Conservation (phyloP, 2,797 vertebrate species). For the Mus minutoides region DNA sequence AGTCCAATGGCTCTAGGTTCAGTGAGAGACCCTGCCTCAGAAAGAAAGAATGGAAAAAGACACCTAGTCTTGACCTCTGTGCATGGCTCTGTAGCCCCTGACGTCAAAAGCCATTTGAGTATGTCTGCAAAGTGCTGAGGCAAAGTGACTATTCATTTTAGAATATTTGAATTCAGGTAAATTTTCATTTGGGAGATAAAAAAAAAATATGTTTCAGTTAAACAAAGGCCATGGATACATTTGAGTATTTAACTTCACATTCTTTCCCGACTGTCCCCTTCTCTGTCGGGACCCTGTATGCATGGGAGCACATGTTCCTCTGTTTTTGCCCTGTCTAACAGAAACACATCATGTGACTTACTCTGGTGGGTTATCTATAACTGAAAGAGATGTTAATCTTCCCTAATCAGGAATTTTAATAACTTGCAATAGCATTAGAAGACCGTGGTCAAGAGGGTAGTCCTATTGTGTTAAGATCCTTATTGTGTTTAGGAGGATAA, state of each 20-base stretch:
- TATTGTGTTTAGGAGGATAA: background rate
- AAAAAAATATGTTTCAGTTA: slow-evolving; percentile 18
- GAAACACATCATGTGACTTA: background rate
- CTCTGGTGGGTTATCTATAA: background rate
- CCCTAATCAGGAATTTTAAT: background rate
- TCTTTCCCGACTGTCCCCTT: background rate
- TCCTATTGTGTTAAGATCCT: background rate
- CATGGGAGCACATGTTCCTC: too few species aligned
- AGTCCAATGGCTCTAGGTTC: background rate
- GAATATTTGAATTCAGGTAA: slow-evolving; percentile 1
- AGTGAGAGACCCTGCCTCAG: background rate
- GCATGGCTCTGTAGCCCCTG: background rate
- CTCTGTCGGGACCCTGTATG: background rate
- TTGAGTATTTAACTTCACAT: background rate
- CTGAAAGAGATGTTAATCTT: background rate
- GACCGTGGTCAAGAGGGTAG: background rate
- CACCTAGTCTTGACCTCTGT: background rate
- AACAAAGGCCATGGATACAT: background rate
- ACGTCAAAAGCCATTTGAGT: background rate
- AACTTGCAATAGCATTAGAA: background rate
- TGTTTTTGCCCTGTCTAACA: background rate
- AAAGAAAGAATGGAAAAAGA: background rate
- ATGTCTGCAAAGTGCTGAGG: background rate
- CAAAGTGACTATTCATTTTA: background rate
- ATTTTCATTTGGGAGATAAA: background rate